phyloP scores from a whole-genome alignment of 2,888 invertebrate species.

The Sarcophaga carnaria region DNA sequence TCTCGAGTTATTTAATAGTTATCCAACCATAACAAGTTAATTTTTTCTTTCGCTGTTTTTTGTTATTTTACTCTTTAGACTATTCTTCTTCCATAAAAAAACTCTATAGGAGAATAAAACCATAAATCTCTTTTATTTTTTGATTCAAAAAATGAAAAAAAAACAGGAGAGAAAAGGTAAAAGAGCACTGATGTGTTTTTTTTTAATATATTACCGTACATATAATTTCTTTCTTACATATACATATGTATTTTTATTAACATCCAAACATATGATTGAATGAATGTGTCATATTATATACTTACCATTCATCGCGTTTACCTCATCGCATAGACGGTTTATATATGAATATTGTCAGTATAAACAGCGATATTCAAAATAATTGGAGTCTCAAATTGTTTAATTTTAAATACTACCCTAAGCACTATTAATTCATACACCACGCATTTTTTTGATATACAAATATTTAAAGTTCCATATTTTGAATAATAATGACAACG shows the following conservation, averaged over 20 bases:
- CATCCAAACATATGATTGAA: background rate
- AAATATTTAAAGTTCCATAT: too few species aligned
- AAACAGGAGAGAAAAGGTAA: background rate
- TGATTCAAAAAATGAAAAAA: background rate
- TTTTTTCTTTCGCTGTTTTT: slow-evolving; percentile 44
- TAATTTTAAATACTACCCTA: too few species aligned
- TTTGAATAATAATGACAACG: too few species aligned
- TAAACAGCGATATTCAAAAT: too few species aligned
- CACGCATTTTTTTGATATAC: too few species aligned
- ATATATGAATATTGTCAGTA: too few species aligned
- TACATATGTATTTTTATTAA: background rate
- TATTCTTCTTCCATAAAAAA: slow-evolving; percentile 40
- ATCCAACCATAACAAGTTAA: slow-evolving; percentile 49
- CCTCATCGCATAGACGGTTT: too few species aligned
- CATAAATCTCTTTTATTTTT: background rate
- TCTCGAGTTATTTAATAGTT: slow-evolving; percentile 50
- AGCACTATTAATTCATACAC: too few species aligned
- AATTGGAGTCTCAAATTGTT: too few species aligned
- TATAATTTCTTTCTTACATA: slow-evolving; percentile 17
- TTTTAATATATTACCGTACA: background rate
- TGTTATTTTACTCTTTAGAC: slow-evolving; percentile 45
- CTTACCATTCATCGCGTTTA: too few species aligned
- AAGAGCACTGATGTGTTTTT: slow-evolving; percentile 8
- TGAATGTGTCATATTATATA: too few species aligned
- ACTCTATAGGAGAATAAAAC: background rate